Evolutionary conservation across 2,113 vertebrate genomes (phyloP), one percentile per base, ranked within the genome.

Genomic region (Nipponia nippon): DNA sequence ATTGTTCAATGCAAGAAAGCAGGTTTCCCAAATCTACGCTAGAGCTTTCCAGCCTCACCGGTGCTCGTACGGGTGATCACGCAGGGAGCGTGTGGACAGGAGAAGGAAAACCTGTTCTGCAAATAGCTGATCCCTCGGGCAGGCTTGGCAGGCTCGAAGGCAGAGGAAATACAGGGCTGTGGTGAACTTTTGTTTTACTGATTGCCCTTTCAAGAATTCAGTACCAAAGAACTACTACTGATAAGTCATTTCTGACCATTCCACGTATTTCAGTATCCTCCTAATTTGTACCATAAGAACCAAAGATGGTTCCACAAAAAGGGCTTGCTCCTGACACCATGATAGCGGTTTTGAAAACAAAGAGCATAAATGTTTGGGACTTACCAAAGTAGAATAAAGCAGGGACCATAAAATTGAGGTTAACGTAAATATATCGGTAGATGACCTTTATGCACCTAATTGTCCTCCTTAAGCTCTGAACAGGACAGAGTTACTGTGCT

Each of bases 281-380:
- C 13, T 77, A 7, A 19, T 22, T 38, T 34, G 36, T 11, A n/a
- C 22, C 36, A 6, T 1, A 36, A 78, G 52, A 32, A 67, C 40
- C 62, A 90, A 77, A 76, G 67, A 70, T 4, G 30, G 17, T 70
- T 95, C 67, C 70, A 85, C 85, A 76, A 69, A 69, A 90, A 77
- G 34, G 34, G 21, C 75, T 59, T 94, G 44, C 77, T 94, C 66
- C 92, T 83, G 77, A 82, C 18, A 89, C 36, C 14, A 8, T 2
- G 8, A 89, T 12, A 97, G 83, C 14, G 7, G 30, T 58, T 79
- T 88, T 75, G 83, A 95, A 93, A 97, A 83, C 86, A 89, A 97
- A 79, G 59, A 61, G 16, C 22, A 58, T 53, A 96, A 98, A 98
- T 89, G 34, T 97, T 98, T 91, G 98, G 97, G 97, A 96, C 95